Percentiles rank a stretch among this genome's conserved stretches.
phyloP scores from a whole-genome alignment of 2,888 invertebrate species.

The Zaprionus obscuricornis region DNA sequence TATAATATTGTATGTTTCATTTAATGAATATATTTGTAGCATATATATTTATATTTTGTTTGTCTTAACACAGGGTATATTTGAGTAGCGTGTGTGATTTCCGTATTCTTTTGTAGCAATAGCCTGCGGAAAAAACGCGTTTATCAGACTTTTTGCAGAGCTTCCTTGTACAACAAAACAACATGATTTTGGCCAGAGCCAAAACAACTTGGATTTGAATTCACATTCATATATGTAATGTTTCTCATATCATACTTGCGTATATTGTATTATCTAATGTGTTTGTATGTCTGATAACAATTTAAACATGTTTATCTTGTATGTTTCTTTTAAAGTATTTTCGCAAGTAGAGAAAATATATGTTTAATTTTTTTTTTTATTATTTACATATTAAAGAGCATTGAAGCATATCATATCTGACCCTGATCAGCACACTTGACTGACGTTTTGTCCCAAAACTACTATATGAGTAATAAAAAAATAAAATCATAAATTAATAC shows the following conservation, averaged over 20 bases:
- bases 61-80: too few relatives aligned
- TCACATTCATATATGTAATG: too few relatives aligned
- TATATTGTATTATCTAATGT: too few relatives aligned
- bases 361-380: slow-evolving; percentile 7
- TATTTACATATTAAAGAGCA: slow-evolving; percentile 26
- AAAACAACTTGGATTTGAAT: neutral
- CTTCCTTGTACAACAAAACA: neutral
- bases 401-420: slow-evolving; percentile 32
- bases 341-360: slow-evolving; percentile 6
- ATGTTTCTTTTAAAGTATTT: too few relatives aligned
- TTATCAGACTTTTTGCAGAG: neutral
- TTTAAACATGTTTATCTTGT: slow-evolving; percentile 5
- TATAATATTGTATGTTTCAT: too few relatives aligned
- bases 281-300: too few relatives aligned
- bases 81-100: too few relatives aligned
- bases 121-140: slow-evolving; percentile 5
- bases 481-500: slow-evolving; percentile 53
- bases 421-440: slow-evolving; percentile 31
- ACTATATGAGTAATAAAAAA: slow-evolving; percentile 36
- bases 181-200: slow-evolving; percentile 14
- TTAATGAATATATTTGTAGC: too few relatives aligned
- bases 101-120: neutral
- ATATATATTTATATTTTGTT: too few relatives aligned
- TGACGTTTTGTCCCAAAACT: slow-evolving; percentile 17
- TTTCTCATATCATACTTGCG: too few relatives aligned